Base-by-base conservation (phyloP, 2,888 invertebrate species). In the Phyto melanocephala region DNA sequence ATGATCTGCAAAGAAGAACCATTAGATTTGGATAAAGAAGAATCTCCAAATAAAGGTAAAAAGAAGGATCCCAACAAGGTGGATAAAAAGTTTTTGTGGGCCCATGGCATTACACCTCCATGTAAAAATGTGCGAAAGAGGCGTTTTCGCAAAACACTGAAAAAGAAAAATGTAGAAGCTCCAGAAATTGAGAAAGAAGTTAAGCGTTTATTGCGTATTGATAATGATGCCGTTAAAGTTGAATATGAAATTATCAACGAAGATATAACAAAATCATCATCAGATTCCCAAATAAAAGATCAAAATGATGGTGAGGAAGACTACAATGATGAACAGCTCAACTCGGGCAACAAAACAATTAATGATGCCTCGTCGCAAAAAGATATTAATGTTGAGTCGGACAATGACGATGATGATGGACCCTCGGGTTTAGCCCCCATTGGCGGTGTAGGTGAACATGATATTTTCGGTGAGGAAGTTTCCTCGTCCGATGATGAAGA, bases 161-260 rank as follows among this genome's bases (percentile, higher is more conserved):
- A 97, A 90, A 99, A 99, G 91, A 99, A 99, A 91, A 97, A 96
- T 91, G 97, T 97, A 0, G 99, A 99, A 91, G 97, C 98, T 24
- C 98, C 99, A 0, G 99, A 99, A 92, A 98, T 99, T 84, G 99
- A 99, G 89, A 98, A 98, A 90, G 99, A 99, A 92, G 97, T 99
- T 0, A 98, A 98, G 90, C 93, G 98, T 45, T 92, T 99, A 72
- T 92, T 99, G 8, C 93, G 98, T 84, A 95, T 95, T 40, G 99
- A 99, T 89, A 97, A 97, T 88, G 98, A 99, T 90, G 98, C 99
- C 1, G 95, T 95, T 0, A 94, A 94, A 88, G 95, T 97, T 0
- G 95, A 95, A 80, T 98, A 96, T 95, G 97, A 98, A 89, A 95
- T 98, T 0, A 95, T 97, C 20, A 95, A 95, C 87, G 97, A 97